Base-by-base conservation (phyloP, 2,113 vertebrate genomes). In the Stomatorhinus ivindoensis region DNA sequence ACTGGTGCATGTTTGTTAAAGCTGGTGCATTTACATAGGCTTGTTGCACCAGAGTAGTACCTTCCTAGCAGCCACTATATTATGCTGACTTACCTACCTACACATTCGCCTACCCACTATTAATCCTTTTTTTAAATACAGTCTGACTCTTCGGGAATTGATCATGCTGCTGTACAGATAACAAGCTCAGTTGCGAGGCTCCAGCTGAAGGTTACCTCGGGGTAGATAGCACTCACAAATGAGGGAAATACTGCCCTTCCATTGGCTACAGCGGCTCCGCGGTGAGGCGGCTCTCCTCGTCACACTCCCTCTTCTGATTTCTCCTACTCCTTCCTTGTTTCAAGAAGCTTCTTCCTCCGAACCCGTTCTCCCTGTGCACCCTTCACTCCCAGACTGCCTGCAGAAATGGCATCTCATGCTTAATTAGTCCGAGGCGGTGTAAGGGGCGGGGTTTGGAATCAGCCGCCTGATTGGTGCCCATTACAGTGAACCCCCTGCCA, bases 91-190 rank as follows among this genome's bases (percentile, higher is more conserved):
- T 65, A 27, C n/a, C 58, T 65, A 27, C 58, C 58, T 65, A 65
- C 58, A 65, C 10, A 69, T 69, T 35, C 17, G 3, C 82, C 82
- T 80, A 19, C 82, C 44, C 44, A 46, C 17, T 46, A 19, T 84
- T 46, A 84, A 84, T 47, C 19, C 42, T 47, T 17, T 7, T 80
- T 80, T 80, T 42, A 42, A 39, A 80, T 42, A 35, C 73, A 19
- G 35, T 80, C 17, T 42, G 73, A 17, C 35, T 42, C 15, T 80
- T 80, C 2, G 3, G 13, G 73, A 80, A 35, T 42, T 80, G 19
- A 58, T 42, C 51, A 61, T 55, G 31, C 48, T 3, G 0, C 86
- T 92, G 88, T 93, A 93, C 92, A 69, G 61, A 93, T 94, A 93
- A 91, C 93, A 92, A 91, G 90, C 86, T 89, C 35, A 87, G 51